Base-by-base conservation (phyloP, 2,888 invertebrate species). In the Sminthurinus aureus region DNA sequence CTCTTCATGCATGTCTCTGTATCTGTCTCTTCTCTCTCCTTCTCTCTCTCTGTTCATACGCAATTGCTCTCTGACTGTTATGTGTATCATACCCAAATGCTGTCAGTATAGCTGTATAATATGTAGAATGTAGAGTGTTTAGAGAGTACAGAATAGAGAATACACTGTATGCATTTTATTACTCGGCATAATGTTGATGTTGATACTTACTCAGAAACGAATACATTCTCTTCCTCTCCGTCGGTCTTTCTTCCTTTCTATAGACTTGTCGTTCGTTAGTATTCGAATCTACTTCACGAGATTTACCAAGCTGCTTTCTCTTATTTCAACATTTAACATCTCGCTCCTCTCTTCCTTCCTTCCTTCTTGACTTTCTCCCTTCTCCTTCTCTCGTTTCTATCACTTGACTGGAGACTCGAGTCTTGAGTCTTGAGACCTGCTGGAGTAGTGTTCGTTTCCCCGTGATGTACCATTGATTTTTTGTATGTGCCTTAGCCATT, bases 381-480 rank as follows among this genome's bases (percentile, higher is more conserved):
- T 11, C 24, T 73, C 22, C 24, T n/a, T 11, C 24, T 69, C 26
- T 6, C 38, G 38, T 38, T 38, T 38, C 1, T 38, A 11, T 67
- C 79, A 38, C 26, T 66, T 26, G n/a, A n/a, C n/a, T n/a, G n/a
- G n/a, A n/a, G n/a, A n/a, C n/a, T n/a, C n/a, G n/a, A n/a, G n/a
- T n/a, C n/a, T n/a, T n/a, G 15, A 26, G 66, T n/a, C 71, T 69
- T 79, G 79, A 66, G 79, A 79, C 67, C 38, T 79, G 67, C n/a
- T n/a, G n/a, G n/a, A n/a, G n/a, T n/a, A n/a, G n/a, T n/a, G n/a
- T n/a, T n/a, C n/a, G n/a, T n/a, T n/a, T 79, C 38, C 38, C 18
- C 20, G 50, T 38, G 69, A 69, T 69, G 38, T 38, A 6, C 38
- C 69, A 79, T 79, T 79, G 79, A 79, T 79, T 69, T 79, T 69